Percentiles rank a stretch among this genome's conserved stretches.
Conservation (phyloP, 2,797 vertebrate genomes). For the Tenualosa thibaudeaui region DNA sequence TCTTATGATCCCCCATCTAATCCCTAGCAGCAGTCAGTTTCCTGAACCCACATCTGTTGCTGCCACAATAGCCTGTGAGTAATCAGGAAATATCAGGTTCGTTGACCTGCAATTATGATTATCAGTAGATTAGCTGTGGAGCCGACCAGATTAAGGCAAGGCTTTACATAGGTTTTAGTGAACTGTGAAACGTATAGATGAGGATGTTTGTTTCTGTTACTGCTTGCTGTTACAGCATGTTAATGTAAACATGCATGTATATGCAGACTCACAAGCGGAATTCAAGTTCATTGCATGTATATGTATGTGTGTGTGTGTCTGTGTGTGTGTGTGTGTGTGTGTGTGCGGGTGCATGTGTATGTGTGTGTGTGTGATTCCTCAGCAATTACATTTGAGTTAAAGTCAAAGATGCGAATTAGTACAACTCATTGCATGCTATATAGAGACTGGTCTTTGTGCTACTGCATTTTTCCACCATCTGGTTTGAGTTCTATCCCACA, state of each 20-base stretch:
- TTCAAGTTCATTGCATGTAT: neutral
- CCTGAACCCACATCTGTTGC: neutral
- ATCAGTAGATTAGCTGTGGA: conserved; percentile 17
- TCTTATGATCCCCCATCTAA: neutral
- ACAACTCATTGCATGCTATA: neutral
- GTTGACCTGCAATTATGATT: conserved; percentile 11
- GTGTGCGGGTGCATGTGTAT: neutral
- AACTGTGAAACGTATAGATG: neutral
- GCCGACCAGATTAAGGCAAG: conserved; percentile 17
- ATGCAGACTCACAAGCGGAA: neutral
- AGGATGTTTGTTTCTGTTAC: neutral
- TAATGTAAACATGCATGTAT: neutral
- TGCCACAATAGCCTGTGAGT: conserved; percentile 7
- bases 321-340: conserved; percentile 1
- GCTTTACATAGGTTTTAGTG: neutral
- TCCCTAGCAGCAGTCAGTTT: neutral
- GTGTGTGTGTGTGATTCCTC: neutral
- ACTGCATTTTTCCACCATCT: neutral
- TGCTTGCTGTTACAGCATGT: neutral
- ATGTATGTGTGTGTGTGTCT: neutral
- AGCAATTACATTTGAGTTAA: neutral
- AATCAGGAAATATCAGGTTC: conserved; percentile 23
- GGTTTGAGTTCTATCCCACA: conserved; percentile 10
- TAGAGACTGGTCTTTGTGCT: neutral
- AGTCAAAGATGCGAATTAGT: neutral